These are phyloP conservation scores for Clarias platycephalus DNA, from an alignment of 2,797 vertebrate genomes.

Conservation along the genomic window DNA sequence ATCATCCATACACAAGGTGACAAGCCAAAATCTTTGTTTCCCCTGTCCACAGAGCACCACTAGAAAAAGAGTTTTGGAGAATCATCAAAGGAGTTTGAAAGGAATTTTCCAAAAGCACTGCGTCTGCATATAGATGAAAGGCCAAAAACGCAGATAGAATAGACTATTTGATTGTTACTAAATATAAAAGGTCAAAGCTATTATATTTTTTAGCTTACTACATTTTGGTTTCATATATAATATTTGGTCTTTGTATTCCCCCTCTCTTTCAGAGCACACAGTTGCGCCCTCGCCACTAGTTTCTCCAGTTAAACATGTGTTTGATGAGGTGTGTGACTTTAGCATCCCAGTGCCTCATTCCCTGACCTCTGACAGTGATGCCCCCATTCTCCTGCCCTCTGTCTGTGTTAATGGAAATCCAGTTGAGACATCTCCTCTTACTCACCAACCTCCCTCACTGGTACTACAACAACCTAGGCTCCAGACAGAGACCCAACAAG, in stretches of 20 bases:
- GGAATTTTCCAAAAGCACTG: too few relatives aligned
- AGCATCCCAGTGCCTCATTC: constrained; percentile 69
- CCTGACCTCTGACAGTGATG: constrained; percentile 61
- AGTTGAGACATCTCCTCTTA: constrained; percentile 66
- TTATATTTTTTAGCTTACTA: background rate
- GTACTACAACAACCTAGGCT: constrained; percentile 48
- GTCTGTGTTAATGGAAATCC: constrained; percentile 89
- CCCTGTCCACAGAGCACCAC: too few relatives aligned
- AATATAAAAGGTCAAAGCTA: background rate
- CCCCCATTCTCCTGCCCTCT: constrained; percentile 69
- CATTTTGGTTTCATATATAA: too few relatives aligned
- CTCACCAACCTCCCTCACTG: constrained; percentile 53
- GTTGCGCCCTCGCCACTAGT: constrained; percentile 78
- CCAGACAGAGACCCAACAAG: constrained; percentile 31
- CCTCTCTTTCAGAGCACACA: constrained; percentile 74
- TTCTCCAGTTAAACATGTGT: constrained; percentile 80
- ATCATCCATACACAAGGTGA: too few relatives aligned
- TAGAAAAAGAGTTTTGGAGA: too few relatives aligned
- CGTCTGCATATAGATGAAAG: too few relatives aligned
- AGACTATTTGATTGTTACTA: background rate
- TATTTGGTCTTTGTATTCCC: background rate
- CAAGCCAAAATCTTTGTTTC: too few relatives aligned
- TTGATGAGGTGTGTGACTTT: constrained; percentile 81
- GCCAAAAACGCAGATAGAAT: too few relatives aligned
- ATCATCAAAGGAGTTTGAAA: too few relatives aligned